Conservation (phyloP, 2,888 invertebrate genomes). For the Ormia ochracea region DNA sequence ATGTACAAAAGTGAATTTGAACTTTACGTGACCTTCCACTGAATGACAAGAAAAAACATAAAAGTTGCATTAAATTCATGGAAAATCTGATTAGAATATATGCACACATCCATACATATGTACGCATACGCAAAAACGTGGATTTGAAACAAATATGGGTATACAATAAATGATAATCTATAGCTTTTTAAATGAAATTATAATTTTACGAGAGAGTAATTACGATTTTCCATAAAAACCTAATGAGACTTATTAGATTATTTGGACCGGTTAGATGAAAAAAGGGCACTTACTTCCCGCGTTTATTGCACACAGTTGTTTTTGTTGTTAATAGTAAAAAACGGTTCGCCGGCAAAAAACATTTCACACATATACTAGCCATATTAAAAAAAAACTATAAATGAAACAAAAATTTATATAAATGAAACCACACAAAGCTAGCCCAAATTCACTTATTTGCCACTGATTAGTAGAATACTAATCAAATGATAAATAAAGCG, state of each 20-base stretch:
- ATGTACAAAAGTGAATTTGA: conserved; percentile 11
- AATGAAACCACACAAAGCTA: not conserved
- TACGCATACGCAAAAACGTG: not conserved
- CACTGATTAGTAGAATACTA: conserved; percentile 32
- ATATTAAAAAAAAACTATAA: conserved; percentile 47
- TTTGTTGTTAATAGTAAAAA: conserved; percentile 63
- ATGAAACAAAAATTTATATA: not conserved
- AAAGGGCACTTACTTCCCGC: conserved; percentile 65
- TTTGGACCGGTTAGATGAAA: not conserved
- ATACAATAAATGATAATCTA: not conserved
- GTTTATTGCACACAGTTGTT: conserved; percentile 54
- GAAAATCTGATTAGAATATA: conserved; percentile 40
- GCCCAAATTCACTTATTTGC: not conserved
- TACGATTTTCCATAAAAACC: conserved; percentile 3
- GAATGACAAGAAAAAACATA: conserved; percentile 27
- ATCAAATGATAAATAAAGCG: not conserved
- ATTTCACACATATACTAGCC: conserved; percentile 66
- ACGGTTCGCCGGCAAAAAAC: conserved; percentile 64
- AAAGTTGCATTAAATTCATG: no score
- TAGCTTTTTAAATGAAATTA: not conserved
- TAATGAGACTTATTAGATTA: not conserved
- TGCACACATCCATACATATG: not conserved
- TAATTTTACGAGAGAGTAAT: not conserved
- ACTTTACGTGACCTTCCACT: conserved; percentile 61
- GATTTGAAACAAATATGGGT: not conserved